Evolutionary conservation across 2,113 vertebrate genomes (phyloP), one percentile per base, ranked within the genome.

Genomic region (Orycteropus afer): DNA sequence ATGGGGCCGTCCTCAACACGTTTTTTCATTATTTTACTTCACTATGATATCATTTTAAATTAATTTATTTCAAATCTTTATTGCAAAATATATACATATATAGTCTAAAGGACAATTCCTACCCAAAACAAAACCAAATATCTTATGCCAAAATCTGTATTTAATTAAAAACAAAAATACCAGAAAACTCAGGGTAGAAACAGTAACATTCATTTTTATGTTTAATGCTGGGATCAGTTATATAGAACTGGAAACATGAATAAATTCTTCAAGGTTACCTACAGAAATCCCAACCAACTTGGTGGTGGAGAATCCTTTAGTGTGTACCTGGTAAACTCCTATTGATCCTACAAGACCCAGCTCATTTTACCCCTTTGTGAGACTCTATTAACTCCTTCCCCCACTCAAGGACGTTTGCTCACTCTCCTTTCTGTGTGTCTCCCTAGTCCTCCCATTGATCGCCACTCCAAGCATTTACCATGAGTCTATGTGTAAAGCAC

Each of bases 1-100:
- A 57, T 7, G 74, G 67, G 85, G 78, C 94, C 63, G 79, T 71
- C 69, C 88, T 73, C 82, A 90, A 96, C 57, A 59, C 15, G 12
- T 29, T 18, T 27, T 14, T 22, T 29, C 67, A 15, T 63, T 42
- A 34, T 67, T 76, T 85, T 27, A 42, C 55, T 45, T 65, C 53
- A 4, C 0, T 47, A 57, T 47, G 29, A 61, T 40, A 79, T 32
- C 37, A 32, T 57, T 84, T 90, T 57, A 51, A 89, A 47, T 42
- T 47, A 59, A 42, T 37, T 34, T 81, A 32, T 91, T 89, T 79
- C 63, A 79, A 47, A 45, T 89, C 57, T n/a, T 17, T 65, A 25
- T 25, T 40, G 49, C 23, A 45, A 13, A 51, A n/a, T 57, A n/a
- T 51, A 42, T 0, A 14, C 1, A 77, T 40, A 9, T 14, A 8